phyloP scores from a whole-genome alignment of 2,797 vertebrate genomes.

The Tangara arthus region DNA sequence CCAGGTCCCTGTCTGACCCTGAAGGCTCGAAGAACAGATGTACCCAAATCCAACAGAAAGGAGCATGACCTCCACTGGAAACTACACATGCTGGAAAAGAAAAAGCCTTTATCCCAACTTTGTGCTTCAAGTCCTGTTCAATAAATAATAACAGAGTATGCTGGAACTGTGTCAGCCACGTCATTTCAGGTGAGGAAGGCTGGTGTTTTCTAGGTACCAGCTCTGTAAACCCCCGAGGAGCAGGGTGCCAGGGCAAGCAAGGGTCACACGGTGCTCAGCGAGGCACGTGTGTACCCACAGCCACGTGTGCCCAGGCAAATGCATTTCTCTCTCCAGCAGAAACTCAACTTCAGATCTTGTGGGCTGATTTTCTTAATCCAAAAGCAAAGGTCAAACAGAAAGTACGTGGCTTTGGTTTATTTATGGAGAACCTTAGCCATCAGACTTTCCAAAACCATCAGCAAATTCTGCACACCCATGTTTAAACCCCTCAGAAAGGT shows the following conservation, averaged over 20 bases:
- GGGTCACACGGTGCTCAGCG: not conserved
- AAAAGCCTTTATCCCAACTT: not conserved
- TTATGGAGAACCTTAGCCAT: not conserved
- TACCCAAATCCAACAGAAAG: not conserved
- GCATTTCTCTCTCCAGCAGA: not conserved
- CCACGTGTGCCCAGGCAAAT: not conserved
- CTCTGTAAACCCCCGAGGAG: not conserved
- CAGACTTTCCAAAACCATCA: not conserved
- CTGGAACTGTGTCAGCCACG: slow-evolving; percentile 1
- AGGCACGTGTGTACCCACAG: not conserved
- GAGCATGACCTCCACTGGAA: not conserved
- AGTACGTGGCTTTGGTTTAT: not conserved
- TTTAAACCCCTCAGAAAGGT: not conserved
- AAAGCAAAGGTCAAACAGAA: slow-evolving; percentile 19
- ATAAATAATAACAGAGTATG: not conserved
- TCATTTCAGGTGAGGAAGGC: not conserved
- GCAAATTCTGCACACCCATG: not conserved
- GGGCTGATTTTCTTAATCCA: not conserved
- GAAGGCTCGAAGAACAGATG: accelerated
- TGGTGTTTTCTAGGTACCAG: not conserved
- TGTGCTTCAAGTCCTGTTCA: not conserved
- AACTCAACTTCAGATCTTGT: not conserved
- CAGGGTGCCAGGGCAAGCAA: not conserved
- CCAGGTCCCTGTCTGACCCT: accelerated
- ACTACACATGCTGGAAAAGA: not conserved